Base-by-base conservation (phyloP, 2,113 vertebrate species). In the Aix galericulata region DNA sequence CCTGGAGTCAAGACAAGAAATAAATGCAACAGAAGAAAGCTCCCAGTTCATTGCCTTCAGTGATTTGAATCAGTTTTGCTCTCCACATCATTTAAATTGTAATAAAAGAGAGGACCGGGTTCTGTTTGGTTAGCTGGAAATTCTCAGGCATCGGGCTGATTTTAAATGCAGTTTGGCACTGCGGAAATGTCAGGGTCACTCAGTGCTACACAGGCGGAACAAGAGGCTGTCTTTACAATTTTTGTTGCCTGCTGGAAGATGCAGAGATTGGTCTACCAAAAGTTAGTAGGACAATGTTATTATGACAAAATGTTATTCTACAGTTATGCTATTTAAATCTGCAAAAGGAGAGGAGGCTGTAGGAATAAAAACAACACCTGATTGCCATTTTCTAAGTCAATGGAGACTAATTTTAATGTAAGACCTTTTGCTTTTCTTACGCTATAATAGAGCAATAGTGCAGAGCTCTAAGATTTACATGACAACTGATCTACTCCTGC, bases 1-100 rank as follows among this genome's bases (percentile, higher is more conserved):
- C 86, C 90, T 86, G 77, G 23, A 3, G 25, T 50, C 16, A 0
- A 60, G 60, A 58, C 76, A 72, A 62, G 18, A 55, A 32, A 46
- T 64, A 90, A 93, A 82, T n/a, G 81, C 90, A 79, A 44, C 58
- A 83, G 62, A 46, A 91, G 38, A 53, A 81, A 93, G 34, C 68
- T 95, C 72, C 67, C 38, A 2, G 1, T 40, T 91, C 48, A 56
- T 14, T 60, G 42, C 22, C 74, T 31, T 63, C 48, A n/a, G 31
- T n/a, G 56, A n/a, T 18, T 42, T 75, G 52, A 67, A 72, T 7
- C 3, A 2, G 1, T 55, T 85, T 66, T 68, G 31, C 29, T 83
- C 27, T 82, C 67, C 0, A 3, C 32, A 63, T 91, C 23, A 23
- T 73, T 71, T 67, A 68, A 53, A 42, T 58, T 34, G 56, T 56